phyloP scores from a whole-genome alignment of 2,888 invertebrate genomes.

The Calephelis perditalis region DNA sequence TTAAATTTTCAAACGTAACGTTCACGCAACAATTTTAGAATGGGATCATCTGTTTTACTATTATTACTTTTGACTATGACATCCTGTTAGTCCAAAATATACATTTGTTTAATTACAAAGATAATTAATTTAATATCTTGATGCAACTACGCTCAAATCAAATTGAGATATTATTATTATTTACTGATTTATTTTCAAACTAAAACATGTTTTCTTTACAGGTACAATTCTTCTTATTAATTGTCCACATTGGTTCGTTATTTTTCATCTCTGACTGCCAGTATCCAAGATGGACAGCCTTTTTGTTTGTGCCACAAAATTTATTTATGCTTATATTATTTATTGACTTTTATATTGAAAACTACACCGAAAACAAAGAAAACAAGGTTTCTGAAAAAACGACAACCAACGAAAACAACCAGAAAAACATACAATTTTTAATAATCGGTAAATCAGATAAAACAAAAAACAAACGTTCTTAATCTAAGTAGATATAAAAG shows the following conservation, averaged over 20 bases:
- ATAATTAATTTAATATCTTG: too few species aligned
- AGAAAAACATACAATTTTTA: neutral
- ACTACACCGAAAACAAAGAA: slow-evolving; percentile 65
- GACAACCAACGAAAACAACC: neutral
- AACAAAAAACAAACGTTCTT: neutral
- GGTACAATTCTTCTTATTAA: slow-evolving; percentile 80
- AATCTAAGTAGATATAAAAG: too few species aligned
- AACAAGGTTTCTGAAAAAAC: neutral
- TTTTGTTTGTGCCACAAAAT: slow-evolving; percentile 81
- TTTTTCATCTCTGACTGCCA: slow-evolving; percentile 73
- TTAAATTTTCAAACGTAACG: too few species aligned
- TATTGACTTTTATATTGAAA: slow-evolving; percentile 81
- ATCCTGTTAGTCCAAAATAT: too few species aligned
- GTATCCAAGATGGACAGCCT: slow-evolving; percentile 75
- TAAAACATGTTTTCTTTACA: slow-evolving; percentile 42
- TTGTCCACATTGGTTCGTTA: slow-evolving; percentile 71
- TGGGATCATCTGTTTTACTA: too few species aligned
- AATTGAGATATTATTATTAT: too few species aligned
- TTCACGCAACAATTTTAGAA: too few species aligned
- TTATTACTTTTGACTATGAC: too few species aligned
- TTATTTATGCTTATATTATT: slow-evolving; percentile 82
- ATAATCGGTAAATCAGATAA: neutral
- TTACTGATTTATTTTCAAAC: too few species aligned
- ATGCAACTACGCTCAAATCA: too few species aligned
- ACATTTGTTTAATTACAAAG: too few species aligned